Conservation (phyloP, 2,888 invertebrate species). For the Sisyra terminalis region DNA sequence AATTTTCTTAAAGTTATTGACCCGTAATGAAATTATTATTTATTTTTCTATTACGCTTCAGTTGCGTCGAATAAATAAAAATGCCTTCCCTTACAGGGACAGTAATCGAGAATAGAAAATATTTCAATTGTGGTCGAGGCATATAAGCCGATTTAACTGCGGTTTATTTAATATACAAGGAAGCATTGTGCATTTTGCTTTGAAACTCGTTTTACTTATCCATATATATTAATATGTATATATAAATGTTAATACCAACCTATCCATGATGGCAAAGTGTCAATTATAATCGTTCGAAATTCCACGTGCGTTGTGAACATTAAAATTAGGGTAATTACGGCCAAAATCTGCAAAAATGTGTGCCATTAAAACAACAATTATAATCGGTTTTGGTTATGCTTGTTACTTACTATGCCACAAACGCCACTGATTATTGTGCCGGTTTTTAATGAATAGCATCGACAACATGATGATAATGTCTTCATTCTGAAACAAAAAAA, state of each 20-base stretch:
- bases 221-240: no score
- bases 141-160: no score
- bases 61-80: no score
- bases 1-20: no score
- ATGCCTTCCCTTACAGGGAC: no score
- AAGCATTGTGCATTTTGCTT: no score
- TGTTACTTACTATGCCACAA: constrained; percentile 45
- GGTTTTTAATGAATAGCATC: constrained; percentile 51
- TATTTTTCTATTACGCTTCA: no score
- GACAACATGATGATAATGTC: constrained; percentile 49
- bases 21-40: background rate
- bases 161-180: no score
- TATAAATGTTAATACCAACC: constrained; percentile 27
- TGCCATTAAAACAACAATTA: constrained; percentile 2
- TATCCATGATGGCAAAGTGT: constrained; percentile 47
- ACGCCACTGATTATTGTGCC: constrained; percentile 59
- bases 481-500: constrained; percentile 22
- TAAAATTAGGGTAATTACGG: constrained; percentile 50
- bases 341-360: constrained; percentile 32
- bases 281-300: constrained; percentile 63
- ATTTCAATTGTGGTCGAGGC: no score
- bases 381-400: constrained; percentile 5
- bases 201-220: no score
- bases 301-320: constrained; percentile 48
- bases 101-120: no score